Percentiles rank a stretch among this genome's conserved stretches.
Evolutionary conservation across 2,113 vertebrate genomes (phyloP).

Genomic region (Zosterops japonicus): DNA sequence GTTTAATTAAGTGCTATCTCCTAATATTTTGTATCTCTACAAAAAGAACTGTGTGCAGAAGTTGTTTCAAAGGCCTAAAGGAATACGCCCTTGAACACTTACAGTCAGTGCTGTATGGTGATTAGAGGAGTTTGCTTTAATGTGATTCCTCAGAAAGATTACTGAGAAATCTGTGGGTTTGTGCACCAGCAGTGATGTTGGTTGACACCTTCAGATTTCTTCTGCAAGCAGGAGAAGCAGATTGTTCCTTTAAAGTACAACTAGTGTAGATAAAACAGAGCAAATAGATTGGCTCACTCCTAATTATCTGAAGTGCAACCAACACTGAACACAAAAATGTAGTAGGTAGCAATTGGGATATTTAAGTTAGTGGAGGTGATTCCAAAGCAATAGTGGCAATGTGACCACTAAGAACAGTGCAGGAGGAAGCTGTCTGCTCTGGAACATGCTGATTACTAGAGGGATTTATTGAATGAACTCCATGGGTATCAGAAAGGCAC

Average conservation of each 20-base stretch:
- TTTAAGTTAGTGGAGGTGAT: neutral
- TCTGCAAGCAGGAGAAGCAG: neutral
- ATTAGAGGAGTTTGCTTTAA: neutral
- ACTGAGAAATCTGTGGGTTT: conserved; percentile 42
- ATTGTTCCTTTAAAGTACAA: neutral
- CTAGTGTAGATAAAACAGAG: neutral
- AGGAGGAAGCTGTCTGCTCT: neutral
- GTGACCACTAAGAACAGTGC: neutral
- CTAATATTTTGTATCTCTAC: neutral
- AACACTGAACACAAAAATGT: rapidly evolving
- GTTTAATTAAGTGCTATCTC: neutral
- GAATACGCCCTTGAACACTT: neutral
- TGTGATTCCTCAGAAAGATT: neutral
- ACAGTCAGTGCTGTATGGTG: rapidly evolving
- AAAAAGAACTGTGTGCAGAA: neutral
- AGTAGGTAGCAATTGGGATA: neutral
- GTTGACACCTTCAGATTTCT: neutral
- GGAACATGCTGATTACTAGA: neutral
- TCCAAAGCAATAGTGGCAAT: neutral
- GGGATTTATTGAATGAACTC: neutral
- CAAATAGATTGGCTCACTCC: neutral
- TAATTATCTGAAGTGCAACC: neutral
- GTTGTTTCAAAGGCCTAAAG: neutral
- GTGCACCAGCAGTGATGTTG: neutral
- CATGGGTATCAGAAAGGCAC: neutral